Percentiles rank a stretch among this genome's conserved stretches.
Evolutionary conservation across 1,140 invertebrate genomes (phyloP).

Genomic region (Drosophila serrata): DNA sequence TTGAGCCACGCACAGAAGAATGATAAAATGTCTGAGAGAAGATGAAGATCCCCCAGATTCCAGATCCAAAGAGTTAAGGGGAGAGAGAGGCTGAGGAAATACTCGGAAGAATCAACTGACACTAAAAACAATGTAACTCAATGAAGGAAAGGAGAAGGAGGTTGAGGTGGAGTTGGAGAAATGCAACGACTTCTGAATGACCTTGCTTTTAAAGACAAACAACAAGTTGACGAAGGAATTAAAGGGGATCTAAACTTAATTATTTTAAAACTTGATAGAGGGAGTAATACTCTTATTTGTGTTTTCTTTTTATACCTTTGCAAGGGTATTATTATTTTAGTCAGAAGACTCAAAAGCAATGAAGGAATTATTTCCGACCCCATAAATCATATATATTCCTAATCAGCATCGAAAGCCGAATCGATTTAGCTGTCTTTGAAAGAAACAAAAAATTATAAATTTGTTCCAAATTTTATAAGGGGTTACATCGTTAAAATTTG

Average conservation of each 20-base stretch:
- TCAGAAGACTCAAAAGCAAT: no score
- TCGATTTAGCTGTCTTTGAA: no score
- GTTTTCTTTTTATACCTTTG: no score
- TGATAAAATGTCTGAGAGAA: slow-evolving; percentile 34
- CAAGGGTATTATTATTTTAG: no score
- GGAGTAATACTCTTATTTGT: not conserved
- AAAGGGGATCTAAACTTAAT: not conserved
- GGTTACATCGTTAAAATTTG: no score
- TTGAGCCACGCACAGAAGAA: slow-evolving; percentile 43
- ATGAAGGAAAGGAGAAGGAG: not conserved
- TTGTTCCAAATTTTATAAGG: no score
- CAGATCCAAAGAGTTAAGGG: slow-evolving; percentile 7
- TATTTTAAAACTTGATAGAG: not conserved
- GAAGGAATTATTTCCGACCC: no score
- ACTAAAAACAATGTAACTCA: slow-evolving; percentile 15
- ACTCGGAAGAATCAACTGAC: slow-evolving; percentile 26
- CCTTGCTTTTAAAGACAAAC: slow-evolving; percentile 6
- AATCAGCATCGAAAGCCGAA: no score
- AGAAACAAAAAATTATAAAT: no score
- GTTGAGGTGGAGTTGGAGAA: slow-evolving; percentile 1
- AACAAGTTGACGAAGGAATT: no score
- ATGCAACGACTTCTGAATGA: slow-evolving; percentile 24
- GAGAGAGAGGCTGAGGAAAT: not conserved
- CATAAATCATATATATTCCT: no score
- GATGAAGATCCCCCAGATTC: slow-evolving; percentile 2